Evolutionary conservation across 2,113 vertebrate species (phyloP).

Genomic region (Rhinoptilus africanus): DNA sequence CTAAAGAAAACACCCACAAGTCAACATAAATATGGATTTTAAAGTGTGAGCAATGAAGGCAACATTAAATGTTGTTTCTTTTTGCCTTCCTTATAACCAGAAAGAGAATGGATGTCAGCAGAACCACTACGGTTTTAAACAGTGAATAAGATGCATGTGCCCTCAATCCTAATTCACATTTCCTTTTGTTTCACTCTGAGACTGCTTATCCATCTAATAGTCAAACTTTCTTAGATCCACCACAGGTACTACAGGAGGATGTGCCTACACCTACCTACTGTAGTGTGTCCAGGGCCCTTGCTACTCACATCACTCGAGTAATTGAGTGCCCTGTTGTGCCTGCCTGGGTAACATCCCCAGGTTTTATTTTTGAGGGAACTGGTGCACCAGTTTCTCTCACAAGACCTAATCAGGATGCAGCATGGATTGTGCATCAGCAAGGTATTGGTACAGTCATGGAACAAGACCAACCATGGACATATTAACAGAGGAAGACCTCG

Average conservation of each 20-base stretch:
- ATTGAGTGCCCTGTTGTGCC: neutral
- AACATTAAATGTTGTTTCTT: neutral
- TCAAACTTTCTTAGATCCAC: neutral
- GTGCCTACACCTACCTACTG: neutral
- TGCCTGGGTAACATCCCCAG: neutral
- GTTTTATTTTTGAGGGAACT: neutral
- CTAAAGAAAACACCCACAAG: neutral
- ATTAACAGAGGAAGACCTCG: neutral
- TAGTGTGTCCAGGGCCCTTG: too few relatives aligned
- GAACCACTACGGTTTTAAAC: rapidly evolving
- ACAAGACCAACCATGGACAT: neutral
- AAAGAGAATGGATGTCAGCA: neutral
- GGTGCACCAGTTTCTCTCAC: neutral
- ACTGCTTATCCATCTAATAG: neutral
- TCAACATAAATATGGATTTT: neutral
- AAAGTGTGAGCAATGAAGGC: neutral
- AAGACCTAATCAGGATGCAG: neutral
- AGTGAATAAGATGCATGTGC: neutral
- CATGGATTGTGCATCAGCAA: neutral
- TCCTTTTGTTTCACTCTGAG: neutral
- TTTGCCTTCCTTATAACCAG: neutral
- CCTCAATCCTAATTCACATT: neutral
- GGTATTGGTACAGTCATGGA: neutral
- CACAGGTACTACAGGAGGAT: neutral
- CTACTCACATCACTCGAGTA: neutral